A percentile compares a stretch with the other conserved stretches of the same genome.
These are phyloP conservation scores for Caloenas nicobarica DNA, from an alignment of 2,113 vertebrate species.

Conservation along the genomic window DNA sequence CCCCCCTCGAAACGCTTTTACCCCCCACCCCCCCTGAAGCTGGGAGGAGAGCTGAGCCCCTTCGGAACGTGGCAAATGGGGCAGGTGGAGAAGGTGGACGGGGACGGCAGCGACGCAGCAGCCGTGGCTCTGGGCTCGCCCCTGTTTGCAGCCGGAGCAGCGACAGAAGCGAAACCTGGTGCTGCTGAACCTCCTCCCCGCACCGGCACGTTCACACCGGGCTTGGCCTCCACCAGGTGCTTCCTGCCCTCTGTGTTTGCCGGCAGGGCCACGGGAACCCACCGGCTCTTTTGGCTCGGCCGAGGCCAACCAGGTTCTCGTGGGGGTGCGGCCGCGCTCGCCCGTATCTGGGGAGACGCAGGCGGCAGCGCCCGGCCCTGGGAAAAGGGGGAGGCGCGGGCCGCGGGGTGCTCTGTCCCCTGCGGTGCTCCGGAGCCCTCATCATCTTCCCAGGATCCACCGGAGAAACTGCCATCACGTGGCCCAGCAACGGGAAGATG, in stretches of 20 bases:
- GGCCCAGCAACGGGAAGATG: background rate
- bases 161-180: background rate
- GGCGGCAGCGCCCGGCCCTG: slow-evolving; percentile 18
- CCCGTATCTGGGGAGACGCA: slow-evolving; percentile 63
- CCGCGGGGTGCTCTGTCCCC: background rate
- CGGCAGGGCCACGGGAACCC: background rate
- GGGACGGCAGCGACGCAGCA: rapidly evolving
- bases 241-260: slow-evolving; percentile 65
- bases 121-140: background rate
- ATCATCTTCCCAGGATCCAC: background rate
- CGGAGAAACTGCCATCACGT: background rate
- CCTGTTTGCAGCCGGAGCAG: slow-evolving; percentile 43
- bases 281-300: background rate
- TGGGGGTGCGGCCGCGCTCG: background rate
- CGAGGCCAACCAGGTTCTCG: no score
- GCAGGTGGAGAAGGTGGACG: no score
- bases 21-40: background rate
- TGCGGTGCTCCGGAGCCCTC: background rate
- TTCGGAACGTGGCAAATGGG: background rate
- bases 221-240: slow-evolving; percentile 65
- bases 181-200: background rate
- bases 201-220: background rate
- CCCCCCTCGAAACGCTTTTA: background rate
- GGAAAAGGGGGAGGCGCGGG: background rate
- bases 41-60: background rate